Evolutionary conservation across 2,888 invertebrate genomes (phyloP).

Genomic region (Caenorhabditis sinica): DNA sequence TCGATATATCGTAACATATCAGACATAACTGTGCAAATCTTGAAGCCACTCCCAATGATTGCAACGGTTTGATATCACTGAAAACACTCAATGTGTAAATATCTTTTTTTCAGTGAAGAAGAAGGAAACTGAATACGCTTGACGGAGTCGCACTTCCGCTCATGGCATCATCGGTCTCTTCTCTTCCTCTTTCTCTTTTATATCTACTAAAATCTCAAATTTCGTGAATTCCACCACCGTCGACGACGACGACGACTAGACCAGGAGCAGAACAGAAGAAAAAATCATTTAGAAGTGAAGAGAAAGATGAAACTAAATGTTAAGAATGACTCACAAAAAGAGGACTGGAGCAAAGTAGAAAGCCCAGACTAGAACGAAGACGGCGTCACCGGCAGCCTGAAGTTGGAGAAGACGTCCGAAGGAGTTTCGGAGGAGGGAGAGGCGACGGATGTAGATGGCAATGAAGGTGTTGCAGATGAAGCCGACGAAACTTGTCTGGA

Average conservation of each 20-base stretch:
- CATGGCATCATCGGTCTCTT: slow-evolving; percentile 50
- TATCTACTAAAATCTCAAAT: slow-evolving; percentile 53
- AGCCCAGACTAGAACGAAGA: slow-evolving; percentile 72
- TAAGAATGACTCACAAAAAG: slow-evolving; percentile 70
- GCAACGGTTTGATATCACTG: slow-evolving; percentile 69
- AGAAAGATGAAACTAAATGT: slow-evolving; percentile 3
- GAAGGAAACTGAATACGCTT: slow-evolving; percentile 59
- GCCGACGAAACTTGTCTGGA: slow-evolving; percentile 71
- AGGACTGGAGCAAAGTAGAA: slow-evolving; percentile 75
- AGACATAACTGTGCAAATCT: slow-evolving; percentile 72
- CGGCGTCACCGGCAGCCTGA: slow-evolving; percentile 71
- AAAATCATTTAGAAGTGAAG: slow-evolving; percentile 41
- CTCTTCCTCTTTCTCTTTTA: too few relatives aligned
- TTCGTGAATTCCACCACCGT: slow-evolving; percentile 15
- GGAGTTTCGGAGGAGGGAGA: slow-evolving; percentile 70
- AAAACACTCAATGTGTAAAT: slow-evolving; percentile 43
- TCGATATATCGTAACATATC: slow-evolving; percentile 75
- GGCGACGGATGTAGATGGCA: slow-evolving; percentile 66
- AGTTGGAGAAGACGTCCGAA: slow-evolving; percentile 74
- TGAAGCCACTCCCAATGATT: slow-evolving; percentile 64
- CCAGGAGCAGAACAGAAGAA: slow-evolving; percentile 13
- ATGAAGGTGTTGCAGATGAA: slow-evolving; percentile 71
- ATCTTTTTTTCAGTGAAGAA: slow-evolving; percentile 33
- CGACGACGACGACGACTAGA: slow-evolving; percentile 10
- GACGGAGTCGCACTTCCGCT: slow-evolving; percentile 55